phyloP scores from a whole-genome alignment of 2,797 vertebrate genomes.

The Lagocephalus sceleratus region DNA sequence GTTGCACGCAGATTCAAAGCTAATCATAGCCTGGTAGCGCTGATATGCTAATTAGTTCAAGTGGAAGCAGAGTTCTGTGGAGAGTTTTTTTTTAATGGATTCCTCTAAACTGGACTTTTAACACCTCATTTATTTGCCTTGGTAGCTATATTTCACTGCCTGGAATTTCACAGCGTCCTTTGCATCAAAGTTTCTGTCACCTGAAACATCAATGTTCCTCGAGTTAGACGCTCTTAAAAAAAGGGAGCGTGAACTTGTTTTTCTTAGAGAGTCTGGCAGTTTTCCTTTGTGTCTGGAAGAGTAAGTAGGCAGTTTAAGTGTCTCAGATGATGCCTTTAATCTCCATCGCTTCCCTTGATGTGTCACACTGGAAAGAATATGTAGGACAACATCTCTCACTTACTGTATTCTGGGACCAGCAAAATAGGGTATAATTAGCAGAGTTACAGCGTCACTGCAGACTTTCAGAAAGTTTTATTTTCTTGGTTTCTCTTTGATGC shows the following conservation, averaged over 20 bases:
- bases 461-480: conserved; percentile 47
- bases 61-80: neutral
- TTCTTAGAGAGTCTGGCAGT: conserved; percentile 11
- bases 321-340: conserved; percentile 52
- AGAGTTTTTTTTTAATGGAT: neutral
- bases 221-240: conserved; percentile 24
- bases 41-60: neutral
- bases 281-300: conserved; percentile 44
- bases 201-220: conserved; percentile 6
- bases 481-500: conserved; percentile 41
- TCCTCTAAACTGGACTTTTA: neutral
- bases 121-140: neutral
- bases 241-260: conserved; percentile 20
- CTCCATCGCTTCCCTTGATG: conserved; percentile 42
- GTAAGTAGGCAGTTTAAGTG: conserved; percentile 45
- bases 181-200: conserved; percentile 17
- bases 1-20: conserved; percentile 3
- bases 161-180: conserved; percentile 6
- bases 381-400: conserved; percentile 54
- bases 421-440: conserved; percentile 55
- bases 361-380: conserved; percentile 43
- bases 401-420: conserved; percentile 47
- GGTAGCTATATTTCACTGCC: neutral
- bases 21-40: conserved; percentile 13
- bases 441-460: conserved; percentile 46